Evolutionary conservation across 2,797 vertebrate species (phyloP).

Genomic region (Micropoecilia bifurca): DNA sequence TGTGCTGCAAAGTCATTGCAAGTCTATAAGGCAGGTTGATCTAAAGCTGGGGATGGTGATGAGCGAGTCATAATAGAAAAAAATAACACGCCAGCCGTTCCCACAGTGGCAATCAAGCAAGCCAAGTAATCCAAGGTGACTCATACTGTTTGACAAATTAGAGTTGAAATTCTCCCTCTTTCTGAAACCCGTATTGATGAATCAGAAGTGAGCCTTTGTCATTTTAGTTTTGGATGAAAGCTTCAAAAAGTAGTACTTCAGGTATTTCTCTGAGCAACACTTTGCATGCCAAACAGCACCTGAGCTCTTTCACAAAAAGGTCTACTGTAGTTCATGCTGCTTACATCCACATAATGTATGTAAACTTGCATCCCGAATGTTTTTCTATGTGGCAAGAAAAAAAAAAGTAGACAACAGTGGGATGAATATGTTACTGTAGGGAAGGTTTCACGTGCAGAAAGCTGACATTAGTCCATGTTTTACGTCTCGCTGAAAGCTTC

Average conservation of each 20-base stretch:
- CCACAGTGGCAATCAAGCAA: conserved; percentile 54
- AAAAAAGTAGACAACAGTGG: conserved; percentile 24
- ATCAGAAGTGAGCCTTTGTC: conserved; percentile 43
- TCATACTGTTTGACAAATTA: conserved; percentile 62
- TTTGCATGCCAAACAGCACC: conserved; percentile 28
- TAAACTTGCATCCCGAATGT: conserved; percentile 23
- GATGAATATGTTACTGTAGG: conserved; percentile 44
- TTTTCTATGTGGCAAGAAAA: conserved; percentile 10
- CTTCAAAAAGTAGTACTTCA: conserved; percentile 23
- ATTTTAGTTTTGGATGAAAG: conserved; percentile 29
- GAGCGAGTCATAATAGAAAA: conserved; percentile 29
- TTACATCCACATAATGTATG: conserved; percentile 11
- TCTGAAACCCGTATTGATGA: conserved; percentile 53
- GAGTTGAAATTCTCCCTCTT: conserved; percentile 44
- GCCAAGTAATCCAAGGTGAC: conserved; percentile 59
- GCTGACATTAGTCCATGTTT: conserved; percentile 54
- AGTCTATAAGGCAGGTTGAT: conserved; percentile 26
- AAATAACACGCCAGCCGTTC: conserved; percentile 45
- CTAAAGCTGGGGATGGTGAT: conserved; percentile 39
- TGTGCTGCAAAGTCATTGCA: conserved; percentile 37
- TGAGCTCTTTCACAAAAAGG: conserved; percentile 19
- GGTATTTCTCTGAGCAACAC: conserved; percentile 4
- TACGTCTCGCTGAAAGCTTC: conserved; percentile 18
- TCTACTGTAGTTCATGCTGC: conserved; percentile 33
- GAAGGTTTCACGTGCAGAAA: conserved; percentile 43